Conservation (phyloP, 2,888 invertebrate genomes). For the Silvanus unidentatus region DNA sequence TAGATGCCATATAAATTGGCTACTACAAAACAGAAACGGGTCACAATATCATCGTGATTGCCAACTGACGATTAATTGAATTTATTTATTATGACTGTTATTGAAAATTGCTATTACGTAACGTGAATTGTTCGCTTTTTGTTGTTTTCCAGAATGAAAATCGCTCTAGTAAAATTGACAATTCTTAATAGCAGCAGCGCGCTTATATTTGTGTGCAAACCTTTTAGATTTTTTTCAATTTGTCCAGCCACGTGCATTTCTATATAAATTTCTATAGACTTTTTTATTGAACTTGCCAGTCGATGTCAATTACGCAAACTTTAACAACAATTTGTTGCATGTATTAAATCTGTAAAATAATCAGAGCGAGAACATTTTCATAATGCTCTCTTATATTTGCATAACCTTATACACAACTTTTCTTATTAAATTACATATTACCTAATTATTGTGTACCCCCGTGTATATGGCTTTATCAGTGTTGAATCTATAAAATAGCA, state of each 20-base stretch:
- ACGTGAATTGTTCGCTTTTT: too few relatives aligned
- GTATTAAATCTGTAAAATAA: constrained; percentile 16
- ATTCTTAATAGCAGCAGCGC: too few relatives aligned
- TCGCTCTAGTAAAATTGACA: too few relatives aligned
- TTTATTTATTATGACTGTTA: too few relatives aligned
- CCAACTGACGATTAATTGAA: too few relatives aligned
- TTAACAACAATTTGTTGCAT: constrained; percentile 2
- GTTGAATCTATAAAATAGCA: constrained; percentile 11
- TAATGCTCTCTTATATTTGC: constrained; percentile 22
- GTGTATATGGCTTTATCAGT: constrained; percentile 9
- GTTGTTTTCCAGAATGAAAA: too few relatives aligned
- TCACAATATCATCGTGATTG: too few relatives aligned
- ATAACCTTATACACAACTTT: constrained; percentile 21
- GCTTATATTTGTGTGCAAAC: too few relatives aligned
- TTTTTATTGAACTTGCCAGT: constrained; percentile 4
- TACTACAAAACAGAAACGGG: background rate
- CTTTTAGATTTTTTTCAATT: background rate
- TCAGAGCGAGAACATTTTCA: constrained; percentile 31
- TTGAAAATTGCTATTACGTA: too few relatives aligned
- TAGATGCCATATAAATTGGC: background rate
- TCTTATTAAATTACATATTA: constrained; percentile 28
- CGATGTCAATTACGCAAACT: constrained; percentile 3
- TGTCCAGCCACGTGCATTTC: background rate
- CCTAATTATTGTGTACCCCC: constrained; percentile 27
- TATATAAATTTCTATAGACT: too few relatives aligned